A percentile compares a stretch with the other conserved stretches of the same genome.
Evolutionary conservation across 2,113 vertebrate species (phyloP).

Genomic region (Centropus bengalensis): DNA sequence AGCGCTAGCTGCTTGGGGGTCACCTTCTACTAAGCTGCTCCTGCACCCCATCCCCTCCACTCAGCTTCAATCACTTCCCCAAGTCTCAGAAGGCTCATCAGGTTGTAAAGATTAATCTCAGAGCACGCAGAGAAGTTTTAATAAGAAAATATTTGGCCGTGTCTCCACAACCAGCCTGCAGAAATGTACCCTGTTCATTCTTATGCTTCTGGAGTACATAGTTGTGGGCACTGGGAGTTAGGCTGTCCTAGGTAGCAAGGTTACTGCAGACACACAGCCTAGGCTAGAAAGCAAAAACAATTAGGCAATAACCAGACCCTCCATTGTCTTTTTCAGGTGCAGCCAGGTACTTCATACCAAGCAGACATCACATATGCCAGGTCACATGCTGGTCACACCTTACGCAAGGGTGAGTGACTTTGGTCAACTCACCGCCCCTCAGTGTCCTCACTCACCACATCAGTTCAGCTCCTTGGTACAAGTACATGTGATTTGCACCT

Average conservation of each 20-base stretch:
- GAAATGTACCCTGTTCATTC: background rate
- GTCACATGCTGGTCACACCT: accelerated
- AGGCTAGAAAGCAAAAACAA: too few species aligned
- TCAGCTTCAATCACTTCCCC: background rate
- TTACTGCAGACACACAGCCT: background rate
- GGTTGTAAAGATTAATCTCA: background rate
- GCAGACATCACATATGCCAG: background rate
- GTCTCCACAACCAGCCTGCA: background rate
- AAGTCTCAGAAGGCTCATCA: background rate
- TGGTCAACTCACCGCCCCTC: background rate
- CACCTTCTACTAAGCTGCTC: background rate
- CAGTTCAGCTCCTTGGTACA: background rate
- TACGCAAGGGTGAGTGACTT: background rate
- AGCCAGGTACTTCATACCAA: background rate
- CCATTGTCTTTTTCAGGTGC: background rate
- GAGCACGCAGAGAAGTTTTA: background rate
- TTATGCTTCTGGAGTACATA: background rate
- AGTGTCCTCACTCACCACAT: background rate
- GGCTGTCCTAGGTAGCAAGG: background rate
- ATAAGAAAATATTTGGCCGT: background rate
- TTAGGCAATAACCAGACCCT: too few species aligned
- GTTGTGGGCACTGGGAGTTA: background rate
- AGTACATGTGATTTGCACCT: background rate
- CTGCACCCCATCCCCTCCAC: background rate
- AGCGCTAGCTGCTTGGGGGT: background rate